These are phyloP conservation scores for Lepidocolaptes lacrymiger DNA, from an alignment of 2,797 vertebrate genomes.

Conservation along the genomic window DNA sequence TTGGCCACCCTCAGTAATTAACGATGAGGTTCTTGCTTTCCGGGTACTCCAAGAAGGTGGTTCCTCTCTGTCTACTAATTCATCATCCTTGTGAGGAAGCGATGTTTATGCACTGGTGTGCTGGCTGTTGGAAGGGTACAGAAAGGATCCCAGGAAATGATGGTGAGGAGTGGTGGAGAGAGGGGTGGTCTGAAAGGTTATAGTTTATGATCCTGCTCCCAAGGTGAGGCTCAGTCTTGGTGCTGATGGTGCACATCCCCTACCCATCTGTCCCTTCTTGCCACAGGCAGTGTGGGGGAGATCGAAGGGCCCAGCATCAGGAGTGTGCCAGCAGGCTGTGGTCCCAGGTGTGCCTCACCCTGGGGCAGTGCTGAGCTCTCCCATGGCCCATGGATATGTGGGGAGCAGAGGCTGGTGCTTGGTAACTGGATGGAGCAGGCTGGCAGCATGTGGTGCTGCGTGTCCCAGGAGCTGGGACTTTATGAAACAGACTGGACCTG, in stretches of 20 bases:
- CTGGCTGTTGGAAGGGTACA: neutral
- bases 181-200: rapidly evolving
- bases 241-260: neutral
- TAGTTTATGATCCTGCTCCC: neutral
- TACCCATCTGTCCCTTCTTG: neutral
- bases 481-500: neutral
- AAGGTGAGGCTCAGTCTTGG: neutral
- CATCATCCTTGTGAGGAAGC: rapidly evolving
- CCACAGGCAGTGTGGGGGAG: rapidly evolving
- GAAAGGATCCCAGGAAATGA: neutral
- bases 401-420: neutral
- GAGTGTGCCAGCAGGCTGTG: neutral
- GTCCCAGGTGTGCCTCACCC: neutral
- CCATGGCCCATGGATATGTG: rapidly evolving
- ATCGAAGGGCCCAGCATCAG: neutral
- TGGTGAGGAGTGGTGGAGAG: too few species aligned
- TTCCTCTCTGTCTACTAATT: neutral
- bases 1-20: neutral
- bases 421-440: neutral
- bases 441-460: neutral
- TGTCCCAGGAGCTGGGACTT: neutral
- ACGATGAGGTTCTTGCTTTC: neutral
- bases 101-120: neutral
- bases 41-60: neutral
- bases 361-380: neutral